Evolutionary conservation across 1,140 invertebrate genomes (phyloP).

Genomic region (Drosophila sp.): DNA sequence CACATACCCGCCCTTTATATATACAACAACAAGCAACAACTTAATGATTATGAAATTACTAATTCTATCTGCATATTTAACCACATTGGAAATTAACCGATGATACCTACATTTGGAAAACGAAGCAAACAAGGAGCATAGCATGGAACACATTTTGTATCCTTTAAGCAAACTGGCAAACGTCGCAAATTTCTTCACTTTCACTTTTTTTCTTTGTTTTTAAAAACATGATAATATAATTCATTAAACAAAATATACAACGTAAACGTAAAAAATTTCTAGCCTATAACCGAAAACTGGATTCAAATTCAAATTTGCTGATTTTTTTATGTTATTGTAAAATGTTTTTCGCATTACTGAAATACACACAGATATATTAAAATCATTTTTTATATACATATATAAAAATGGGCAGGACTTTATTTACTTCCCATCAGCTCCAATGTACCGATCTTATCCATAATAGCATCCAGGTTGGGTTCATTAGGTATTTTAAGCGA

Average conservation of each 20-base stretch:
- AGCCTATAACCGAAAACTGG: conserved; percentile 41
- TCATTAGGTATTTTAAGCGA: conserved; percentile 48
- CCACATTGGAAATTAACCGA: conserved; percentile 51
- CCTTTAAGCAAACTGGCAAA: conserved; percentile 62
- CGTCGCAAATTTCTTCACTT: conserved; percentile 30
- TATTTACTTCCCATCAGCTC: conserved; percentile 23
- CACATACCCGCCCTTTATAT: conserved; percentile 83
- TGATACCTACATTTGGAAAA: conserved; percentile 54
- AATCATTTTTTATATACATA: conserved; percentile 65
- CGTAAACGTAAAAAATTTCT: conserved; percentile 37
- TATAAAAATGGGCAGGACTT: conserved; percentile 28
- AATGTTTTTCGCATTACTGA: conserved; percentile 70
- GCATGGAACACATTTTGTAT: conserved; percentile 52
- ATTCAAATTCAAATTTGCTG: conserved; percentile 51
- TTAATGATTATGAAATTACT: conserved; percentile 80
- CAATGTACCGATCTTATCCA: conserved; percentile 58
- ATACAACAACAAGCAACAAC: conserved; percentile 73
- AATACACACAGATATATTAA: conserved; percentile 65
- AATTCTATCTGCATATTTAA: conserved; percentile 70
- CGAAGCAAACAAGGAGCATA: conserved; percentile 33
- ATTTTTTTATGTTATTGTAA: conserved; percentile 67
- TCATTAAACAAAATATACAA: conserved; percentile 58
- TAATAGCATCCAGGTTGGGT: conserved; percentile 63
- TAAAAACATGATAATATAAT: conserved; percentile 54
- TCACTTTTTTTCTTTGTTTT: conserved; percentile 47